These are phyloP conservation scores for Bungarus multicinctus DNA, from an alignment of 2,113 vertebrate genomes.

Conservation along the genomic window DNA sequence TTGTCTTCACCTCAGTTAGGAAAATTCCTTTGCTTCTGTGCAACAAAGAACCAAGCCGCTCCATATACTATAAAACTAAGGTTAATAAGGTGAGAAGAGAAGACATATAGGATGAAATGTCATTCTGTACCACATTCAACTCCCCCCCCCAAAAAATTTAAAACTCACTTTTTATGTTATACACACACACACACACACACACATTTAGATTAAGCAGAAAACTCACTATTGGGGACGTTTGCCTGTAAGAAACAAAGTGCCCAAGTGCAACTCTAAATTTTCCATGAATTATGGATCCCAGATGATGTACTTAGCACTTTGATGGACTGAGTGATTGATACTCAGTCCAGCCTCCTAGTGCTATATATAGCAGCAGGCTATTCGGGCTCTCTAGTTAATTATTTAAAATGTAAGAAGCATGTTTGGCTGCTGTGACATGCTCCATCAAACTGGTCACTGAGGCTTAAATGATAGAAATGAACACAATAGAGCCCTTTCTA, in stretches of 20 bases:
- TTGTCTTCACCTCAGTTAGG: neutral
- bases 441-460: neutral
- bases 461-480: neutral
- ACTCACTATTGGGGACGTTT: neutral
- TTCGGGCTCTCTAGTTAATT: neutral
- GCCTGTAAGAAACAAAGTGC: neutral
- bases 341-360: neutral
- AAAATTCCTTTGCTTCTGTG: neutral
- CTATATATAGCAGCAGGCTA: neutral
- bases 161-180: neutral
- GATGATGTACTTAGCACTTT: neutral
- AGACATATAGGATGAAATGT: neutral
- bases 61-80: neutral
- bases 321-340: neutral
- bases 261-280: neutral
- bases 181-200: no score
- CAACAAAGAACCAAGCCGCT: neutral
- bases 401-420: neutral
- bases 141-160: neutral
- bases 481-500: neutral
- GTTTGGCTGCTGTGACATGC: neutral
- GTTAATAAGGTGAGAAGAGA: neutral
- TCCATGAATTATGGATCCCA: neutral
- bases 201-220: neutral
- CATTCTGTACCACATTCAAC: neutral